Base-by-base conservation (phyloP, 2,797 vertebrate genomes). In the Naso thynnoides region DNA sequence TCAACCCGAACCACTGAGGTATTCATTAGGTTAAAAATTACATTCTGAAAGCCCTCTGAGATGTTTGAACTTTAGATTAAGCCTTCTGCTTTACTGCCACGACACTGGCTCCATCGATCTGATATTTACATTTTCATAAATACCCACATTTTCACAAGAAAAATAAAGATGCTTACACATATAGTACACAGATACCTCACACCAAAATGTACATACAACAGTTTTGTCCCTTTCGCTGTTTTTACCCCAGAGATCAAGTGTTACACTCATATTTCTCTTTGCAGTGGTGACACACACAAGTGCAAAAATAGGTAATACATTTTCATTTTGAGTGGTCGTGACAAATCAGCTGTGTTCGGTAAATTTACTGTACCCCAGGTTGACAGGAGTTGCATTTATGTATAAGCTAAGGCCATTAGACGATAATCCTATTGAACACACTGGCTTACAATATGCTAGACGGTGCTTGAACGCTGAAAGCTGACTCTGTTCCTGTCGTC, bases 121-220 rank as follows among this genome's bases (percentile, higher is more conserved):
- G 88, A 70, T 93, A 94, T 95, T 93, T 95, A 95, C 93, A 95
- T 73, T 85, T 84, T 89, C 78, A 92, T 91, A 93, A 93, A 94
- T 94, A 93, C 91, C 88, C 87, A 92, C 85, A 91, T 89, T 92
- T 90, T 88, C 92, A 93, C 91, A 83, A 93, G 80, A 94, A 92
- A 94, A 95, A 94, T 92, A 94, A 93, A 93, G 79, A 91, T 90
- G 90, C 91, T 86, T 88, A 94, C 88, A 86, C 90, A 87, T 91
- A 92, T 91, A 87, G 81, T 92, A 90, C 91, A 95, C 89, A 76
- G 86, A 93, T 82, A 94, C 89, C 84, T 89, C 88, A 94, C 92
- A 91, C 84, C 88, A 86, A 91, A 91, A 93, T 89, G 85, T 92
- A 91, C 87, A 91, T 75, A 92, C 72, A 82, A 75, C 67, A 78